phyloP scores from a whole-genome alignment of 2,888 invertebrate genomes.

The Elysia crispata region DNA sequence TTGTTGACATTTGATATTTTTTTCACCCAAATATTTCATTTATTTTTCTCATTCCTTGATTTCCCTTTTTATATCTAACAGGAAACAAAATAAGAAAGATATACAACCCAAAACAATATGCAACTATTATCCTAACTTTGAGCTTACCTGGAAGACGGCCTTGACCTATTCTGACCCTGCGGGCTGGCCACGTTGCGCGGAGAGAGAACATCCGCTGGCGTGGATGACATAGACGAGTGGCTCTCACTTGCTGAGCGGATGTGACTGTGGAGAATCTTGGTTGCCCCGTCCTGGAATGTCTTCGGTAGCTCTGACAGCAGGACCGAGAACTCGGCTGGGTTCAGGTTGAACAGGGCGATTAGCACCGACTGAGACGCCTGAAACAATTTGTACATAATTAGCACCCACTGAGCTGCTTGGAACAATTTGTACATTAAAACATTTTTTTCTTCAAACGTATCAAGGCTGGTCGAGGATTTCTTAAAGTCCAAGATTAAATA shows the following conservation, averaged over 20 bases:
- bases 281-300: slow-evolving; percentile 78
- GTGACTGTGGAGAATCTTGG: slow-evolving; percentile 75
- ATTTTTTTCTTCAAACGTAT: too few species aligned
- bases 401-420: too few species aligned
- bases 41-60: too few species aligned
- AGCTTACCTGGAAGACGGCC: slow-evolving; percentile 68
- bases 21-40: too few species aligned
- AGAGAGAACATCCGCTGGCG: slow-evolving; percentile 65
- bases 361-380: slow-evolving; percentile 83
- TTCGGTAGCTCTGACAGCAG: slow-evolving; percentile 80
- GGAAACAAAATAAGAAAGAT: not conserved
- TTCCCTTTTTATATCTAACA: too few species aligned
- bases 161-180: slow-evolving; percentile 59
- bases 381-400: too few species aligned
- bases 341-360: slow-evolving; percentile 92
- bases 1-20: too few species aligned
- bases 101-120: not conserved
- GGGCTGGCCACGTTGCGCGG: slow-evolving; percentile 70
- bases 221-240: slow-evolving; percentile 50
- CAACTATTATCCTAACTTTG: not conserved
- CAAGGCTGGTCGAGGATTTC: too few species aligned
- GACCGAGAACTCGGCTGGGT: slow-evolving; percentile 92
- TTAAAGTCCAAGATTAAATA: too few species aligned
- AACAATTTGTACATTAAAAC: too few species aligned
- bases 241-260: slow-evolving; percentile 63